A percentile compares a stretch with the other conserved stretches of the same genome.
Conservation (phyloP, 1,140 invertebrate species). For the Cylas formicarius region DNA sequence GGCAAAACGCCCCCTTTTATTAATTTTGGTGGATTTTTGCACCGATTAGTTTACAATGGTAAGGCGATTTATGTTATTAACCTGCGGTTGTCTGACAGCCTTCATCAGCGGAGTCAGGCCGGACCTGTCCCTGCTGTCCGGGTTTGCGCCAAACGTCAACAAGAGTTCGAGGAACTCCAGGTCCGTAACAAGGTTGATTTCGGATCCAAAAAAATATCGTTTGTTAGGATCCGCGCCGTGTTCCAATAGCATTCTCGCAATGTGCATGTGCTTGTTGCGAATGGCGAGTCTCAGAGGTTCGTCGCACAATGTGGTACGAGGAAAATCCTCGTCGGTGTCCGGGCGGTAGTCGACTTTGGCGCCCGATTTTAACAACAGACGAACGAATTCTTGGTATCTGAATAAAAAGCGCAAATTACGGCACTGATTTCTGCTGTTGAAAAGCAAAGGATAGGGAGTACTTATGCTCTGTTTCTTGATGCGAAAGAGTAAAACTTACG, state of each 20-base stretch:
- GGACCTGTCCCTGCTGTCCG: slow-evolving; percentile 75
- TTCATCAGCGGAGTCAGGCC: slow-evolving; percentile 86
- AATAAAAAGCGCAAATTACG: slow-evolving; percentile 12
- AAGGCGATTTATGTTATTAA: no score
- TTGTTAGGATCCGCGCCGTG: slow-evolving; percentile 70
- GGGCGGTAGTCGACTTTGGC: slow-evolving; percentile 72
- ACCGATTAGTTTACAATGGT: no score
- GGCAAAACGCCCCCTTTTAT: no score
- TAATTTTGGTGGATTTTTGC: no score
- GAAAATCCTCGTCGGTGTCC: slow-evolving; percentile 60
- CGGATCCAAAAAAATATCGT: slow-evolving; percentile 81
- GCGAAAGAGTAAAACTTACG: no score
- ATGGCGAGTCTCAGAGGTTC: slow-evolving; percentile 77
- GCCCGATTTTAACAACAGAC: slow-evolving; percentile 68
- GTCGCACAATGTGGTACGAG: slow-evolving; percentile 66
- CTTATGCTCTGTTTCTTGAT: no score
- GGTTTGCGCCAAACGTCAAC: slow-evolving; percentile 75
- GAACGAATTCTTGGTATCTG: slow-evolving; percentile 62
- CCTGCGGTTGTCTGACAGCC: slow-evolving; percentile 68
- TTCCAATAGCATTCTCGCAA: slow-evolving; percentile 59
- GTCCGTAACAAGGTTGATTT: slow-evolving; percentile 82
- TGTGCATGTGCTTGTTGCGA: slow-evolving; percentile 77
- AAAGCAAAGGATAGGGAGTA: no score
- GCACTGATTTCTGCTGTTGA: not conserved
- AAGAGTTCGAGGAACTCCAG: slow-evolving; percentile 74